Base-by-base conservation (phyloP, 2,797 vertebrate genomes). In the Mus minutoides region DNA sequence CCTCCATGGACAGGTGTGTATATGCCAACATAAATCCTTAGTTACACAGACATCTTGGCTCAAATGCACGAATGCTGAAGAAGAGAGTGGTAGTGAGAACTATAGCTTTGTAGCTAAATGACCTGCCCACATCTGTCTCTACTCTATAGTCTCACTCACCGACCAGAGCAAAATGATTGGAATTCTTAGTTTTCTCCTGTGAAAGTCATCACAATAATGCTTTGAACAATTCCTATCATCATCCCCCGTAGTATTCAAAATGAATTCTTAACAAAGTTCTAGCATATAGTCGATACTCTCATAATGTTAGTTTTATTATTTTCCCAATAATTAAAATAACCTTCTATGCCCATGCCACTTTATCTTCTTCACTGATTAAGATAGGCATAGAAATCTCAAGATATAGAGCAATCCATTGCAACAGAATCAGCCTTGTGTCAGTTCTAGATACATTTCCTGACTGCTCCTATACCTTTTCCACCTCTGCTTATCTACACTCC, bases 251-350 rank as follows among this genome's bases (percentile, higher is more conserved):
- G 9, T 89, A 87, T 52, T 49, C 78, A 37, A 26, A 79, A 40
- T 22, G 85, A 92, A 80, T 40, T 12, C 34, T 26, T 56, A 79
- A 12, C 54, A 87, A 82, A 75, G 34, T 16, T 24, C 12, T 83
- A 29, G n/a, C 17, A 14, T 21, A 78, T 1, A 54, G 29, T 13
- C 67, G 62, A 16, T 49, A 40, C 40, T 58, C 52, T 92, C 26
- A 90, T 83, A 67, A 79, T 29, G 4, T 94, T 85, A 88, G 10
- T 34, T 60, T 13, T 88, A 7, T 43, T 85, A 60, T 92, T 91
- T 92, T 67, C 84, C 37, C 6, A 40, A 2, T 52, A 90, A 76
- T 14, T 56, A 58, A 37, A 60, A 78, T n/a, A 71, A 37, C 8
- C n/a, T 71, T 71, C n/a, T 71, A 19, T 71, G 69, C 7, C 40